phyloP scores from a whole-genome alignment of 2,797 vertebrate species.

The Aeoliscus strigatus region DNA sequence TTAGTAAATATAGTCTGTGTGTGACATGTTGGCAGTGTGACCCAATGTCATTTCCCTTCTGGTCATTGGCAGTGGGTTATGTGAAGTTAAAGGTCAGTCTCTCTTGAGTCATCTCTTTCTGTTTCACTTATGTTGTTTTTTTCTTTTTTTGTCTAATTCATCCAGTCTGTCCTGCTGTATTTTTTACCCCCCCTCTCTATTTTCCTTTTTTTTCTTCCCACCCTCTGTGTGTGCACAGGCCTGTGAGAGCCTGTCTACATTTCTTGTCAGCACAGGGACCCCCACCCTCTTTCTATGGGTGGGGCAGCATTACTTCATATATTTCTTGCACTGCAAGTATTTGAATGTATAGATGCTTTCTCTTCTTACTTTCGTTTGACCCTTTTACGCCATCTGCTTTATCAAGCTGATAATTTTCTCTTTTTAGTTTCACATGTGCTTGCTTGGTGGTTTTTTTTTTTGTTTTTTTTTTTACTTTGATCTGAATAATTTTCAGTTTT shows the following conservation, averaged over 20 bases:
- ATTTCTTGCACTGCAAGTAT: slow-evolving; percentile 22
- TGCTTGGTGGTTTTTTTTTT: neutral
- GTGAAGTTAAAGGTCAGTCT: slow-evolving; percentile 21
- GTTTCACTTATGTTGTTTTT: neutral
- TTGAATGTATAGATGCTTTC: neutral
- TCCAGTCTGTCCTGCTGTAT: slow-evolving; percentile 5
- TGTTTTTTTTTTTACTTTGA: neutral
- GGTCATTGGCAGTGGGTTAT: slow-evolving; percentile 31
- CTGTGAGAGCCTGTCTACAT: slow-evolving; percentile 51
- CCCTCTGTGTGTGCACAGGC: slow-evolving; percentile 27
- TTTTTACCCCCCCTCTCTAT: slow-evolving; percentile 7
- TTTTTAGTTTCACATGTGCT: neutral
- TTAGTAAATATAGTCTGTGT: too few relatives aligned
- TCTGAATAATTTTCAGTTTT: too few relatives aligned
- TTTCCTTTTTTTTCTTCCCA: neutral
- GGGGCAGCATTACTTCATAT: slow-evolving; percentile 33
- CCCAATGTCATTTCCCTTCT: too few relatives aligned
- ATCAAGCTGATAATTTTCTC: neutral
- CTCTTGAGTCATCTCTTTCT: neutral
- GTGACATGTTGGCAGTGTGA: too few relatives aligned
- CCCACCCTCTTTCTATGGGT: slow-evolving; percentile 10
- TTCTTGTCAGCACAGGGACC: slow-evolving; percentile 40
- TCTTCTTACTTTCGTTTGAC: neutral
- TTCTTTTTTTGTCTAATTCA: neutral
- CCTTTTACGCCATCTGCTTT: neutral